phyloP scores from a whole-genome alignment of 2,113 vertebrate genomes.

The Melozone crissalis region DNA sequence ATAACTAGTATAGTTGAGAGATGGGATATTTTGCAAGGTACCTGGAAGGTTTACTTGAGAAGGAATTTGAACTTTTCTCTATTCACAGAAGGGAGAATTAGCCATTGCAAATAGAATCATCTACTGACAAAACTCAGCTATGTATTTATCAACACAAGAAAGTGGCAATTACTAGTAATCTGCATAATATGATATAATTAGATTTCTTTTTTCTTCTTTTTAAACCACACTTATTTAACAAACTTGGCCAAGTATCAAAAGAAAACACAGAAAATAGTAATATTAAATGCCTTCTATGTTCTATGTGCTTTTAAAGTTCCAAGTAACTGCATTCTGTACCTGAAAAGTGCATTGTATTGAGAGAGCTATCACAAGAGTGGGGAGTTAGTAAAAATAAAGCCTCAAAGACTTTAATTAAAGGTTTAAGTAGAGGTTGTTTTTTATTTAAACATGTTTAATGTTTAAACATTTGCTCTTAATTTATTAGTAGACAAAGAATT shows the following conservation, averaged over 20 bases:
- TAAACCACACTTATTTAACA: neutral
- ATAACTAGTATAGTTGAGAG: neutral
- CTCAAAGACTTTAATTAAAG: neutral
- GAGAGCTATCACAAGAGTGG: neutral
- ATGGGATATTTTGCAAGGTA: neutral
- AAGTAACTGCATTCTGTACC: neutral
- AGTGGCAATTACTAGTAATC: neutral
- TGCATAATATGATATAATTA: neutral
- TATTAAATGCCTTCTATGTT: neutral
- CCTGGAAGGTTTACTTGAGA: neutral
- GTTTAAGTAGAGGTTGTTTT: neutral
- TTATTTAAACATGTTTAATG: neutral
- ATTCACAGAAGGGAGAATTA: neutral
- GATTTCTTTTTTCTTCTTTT: neutral
- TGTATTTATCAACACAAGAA: neutral
- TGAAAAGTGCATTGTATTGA: neutral
- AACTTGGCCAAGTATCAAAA: neutral
- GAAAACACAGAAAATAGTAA: neutral
- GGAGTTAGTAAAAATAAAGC: neutral
- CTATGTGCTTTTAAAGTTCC: neutral
- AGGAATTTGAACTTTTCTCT: neutral
- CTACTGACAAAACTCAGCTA: neutral
- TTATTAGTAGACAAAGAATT: neutral
- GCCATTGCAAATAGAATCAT: neutral
- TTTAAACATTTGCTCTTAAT: neutral